These are phyloP conservation scores for Takifugu rubripes DNA, from an alignment of 2,797 vertebrate species.

Conservation along the genomic window DNA sequence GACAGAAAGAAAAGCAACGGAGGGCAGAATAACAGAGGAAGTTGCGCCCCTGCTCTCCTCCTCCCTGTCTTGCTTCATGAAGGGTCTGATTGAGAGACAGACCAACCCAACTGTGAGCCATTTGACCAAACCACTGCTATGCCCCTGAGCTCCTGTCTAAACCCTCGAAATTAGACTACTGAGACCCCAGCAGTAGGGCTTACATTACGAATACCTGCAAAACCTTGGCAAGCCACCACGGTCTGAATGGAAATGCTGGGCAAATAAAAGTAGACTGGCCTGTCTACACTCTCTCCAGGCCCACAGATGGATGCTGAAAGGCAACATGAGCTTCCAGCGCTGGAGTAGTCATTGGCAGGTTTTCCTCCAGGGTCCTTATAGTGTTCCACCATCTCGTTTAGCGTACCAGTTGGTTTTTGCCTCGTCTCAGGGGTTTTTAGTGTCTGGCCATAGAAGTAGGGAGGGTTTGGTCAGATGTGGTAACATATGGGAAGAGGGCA, in stretches of 20 bases:
- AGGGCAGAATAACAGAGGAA: constrained; percentile 45
- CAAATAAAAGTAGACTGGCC: constrained; percentile 73
- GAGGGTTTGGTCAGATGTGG: too few species aligned
- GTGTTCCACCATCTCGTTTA: constrained; percentile 37
- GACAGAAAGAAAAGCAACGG: constrained; percentile 26
- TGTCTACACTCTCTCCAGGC: constrained; percentile 76
- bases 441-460: constrained; percentile 9
- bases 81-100: constrained; percentile 74
- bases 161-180: constrained; percentile 72
- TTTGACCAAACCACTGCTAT: constrained; percentile 60
- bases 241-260: constrained; percentile 72
- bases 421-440: constrained; percentile 44
- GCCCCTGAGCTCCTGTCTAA: constrained; percentile 69
- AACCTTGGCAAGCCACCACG: constrained; percentile 68
- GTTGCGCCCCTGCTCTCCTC: constrained; percentile 23
- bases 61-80: constrained; percentile 56
- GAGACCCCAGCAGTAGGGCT: constrained; percentile 67
- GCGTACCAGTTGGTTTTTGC: constrained; percentile 51
- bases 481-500: too few species aligned
- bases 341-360: constrained; percentile 49
- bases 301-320: constrained; percentile 74
- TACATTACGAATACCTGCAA: constrained; percentile 74
- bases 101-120: constrained; percentile 58
- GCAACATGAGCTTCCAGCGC: constrained; percentile 63
- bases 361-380: constrained; percentile 57